Conservation (phyloP, 2,797 vertebrate species). For the Calcarius lapponicus region DNA sequence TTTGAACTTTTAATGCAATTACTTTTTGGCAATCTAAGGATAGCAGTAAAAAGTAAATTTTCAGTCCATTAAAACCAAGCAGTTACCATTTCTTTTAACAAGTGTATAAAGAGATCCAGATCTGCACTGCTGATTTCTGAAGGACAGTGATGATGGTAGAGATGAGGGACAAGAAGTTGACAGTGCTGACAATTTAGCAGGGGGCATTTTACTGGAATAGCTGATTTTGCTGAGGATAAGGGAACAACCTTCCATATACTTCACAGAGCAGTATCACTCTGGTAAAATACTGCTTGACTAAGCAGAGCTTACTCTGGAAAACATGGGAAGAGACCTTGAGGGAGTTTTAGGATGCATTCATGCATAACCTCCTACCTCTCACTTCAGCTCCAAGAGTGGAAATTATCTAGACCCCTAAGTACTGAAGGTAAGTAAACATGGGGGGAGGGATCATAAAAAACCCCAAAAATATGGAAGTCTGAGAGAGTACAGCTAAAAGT, state of each 20-base stretch:
- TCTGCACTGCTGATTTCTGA: neutral
- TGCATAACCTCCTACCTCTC: neutral
- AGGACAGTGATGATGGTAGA: neutral
- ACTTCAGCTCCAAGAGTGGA: neutral
- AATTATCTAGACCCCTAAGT: neutral
- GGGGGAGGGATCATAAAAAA: rapidly evolving
- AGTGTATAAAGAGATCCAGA: neutral
- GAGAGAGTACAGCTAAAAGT: neutral
- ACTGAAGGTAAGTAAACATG: neutral
- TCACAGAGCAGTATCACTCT: neutral
- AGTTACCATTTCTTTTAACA: neutral
- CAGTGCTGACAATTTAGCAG: neutral
- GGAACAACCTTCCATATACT: neutral
- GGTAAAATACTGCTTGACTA: neutral
- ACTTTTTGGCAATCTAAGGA: neutral
- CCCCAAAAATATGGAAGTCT: neutral
- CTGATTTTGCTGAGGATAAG: neutral
- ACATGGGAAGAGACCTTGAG: neutral
- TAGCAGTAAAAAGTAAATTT: neutral
- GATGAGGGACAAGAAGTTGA: neutral
- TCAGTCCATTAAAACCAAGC: neutral
- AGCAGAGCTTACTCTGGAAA: neutral
- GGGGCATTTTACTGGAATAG: neutral
- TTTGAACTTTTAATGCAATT: neutral
- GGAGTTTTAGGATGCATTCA: neutral